Evolutionary conservation across 1,140 invertebrate genomes (phyloP), one percentile per base, ranked within the genome.

Genomic region (Homalodisca vitripennis): DNA sequence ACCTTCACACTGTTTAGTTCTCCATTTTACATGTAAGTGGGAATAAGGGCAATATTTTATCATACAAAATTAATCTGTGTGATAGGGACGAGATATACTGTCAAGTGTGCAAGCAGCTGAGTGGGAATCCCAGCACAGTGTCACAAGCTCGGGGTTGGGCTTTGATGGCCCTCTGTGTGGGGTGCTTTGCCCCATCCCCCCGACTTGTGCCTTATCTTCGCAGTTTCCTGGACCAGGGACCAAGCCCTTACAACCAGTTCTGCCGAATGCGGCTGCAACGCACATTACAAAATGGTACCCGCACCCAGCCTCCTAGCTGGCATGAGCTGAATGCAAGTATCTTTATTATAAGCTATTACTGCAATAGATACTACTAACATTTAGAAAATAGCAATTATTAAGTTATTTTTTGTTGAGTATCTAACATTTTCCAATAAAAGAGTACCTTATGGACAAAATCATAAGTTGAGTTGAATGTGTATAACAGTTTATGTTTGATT

Each of bases 121-220:
- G 92, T 0, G 94, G 94, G 75, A 99, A 99, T 83, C 94, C 94
- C 0, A 93, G 92, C 0, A 98, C 97, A 78, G 95, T 94, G 1
- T 98, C 95, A 1, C 94, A 98, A 79, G 97, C 97, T 3, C 83
- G 97, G 73, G 98, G 98, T 29, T 99, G 98, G 98, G 99, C 99
- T 73, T 80, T 99, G 3, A 80, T 99, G 2, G 98, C 97, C 0
- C 82, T 99, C 0, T 99, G 98, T 83, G 97, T 98, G 1, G 97
- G 98, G 20, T 99, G 97, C 80, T 99, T 99, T 82, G 95, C 97
- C 3, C 98, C 98, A 0, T 97, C 95, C 41, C 95, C 98, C 78
- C 95, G 93, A 77, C 96, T 97, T 77, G 92, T 95, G 0, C 94
- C 92, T 77, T 96, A 95, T 78, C 79, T 97, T 34, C 80, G 92